Evolutionary conservation across 92 coral and sea anemone species (phyloP), one percentile per base, ranked within the genome.

Genomic region (Scolanthus callimorphus): DNA sequence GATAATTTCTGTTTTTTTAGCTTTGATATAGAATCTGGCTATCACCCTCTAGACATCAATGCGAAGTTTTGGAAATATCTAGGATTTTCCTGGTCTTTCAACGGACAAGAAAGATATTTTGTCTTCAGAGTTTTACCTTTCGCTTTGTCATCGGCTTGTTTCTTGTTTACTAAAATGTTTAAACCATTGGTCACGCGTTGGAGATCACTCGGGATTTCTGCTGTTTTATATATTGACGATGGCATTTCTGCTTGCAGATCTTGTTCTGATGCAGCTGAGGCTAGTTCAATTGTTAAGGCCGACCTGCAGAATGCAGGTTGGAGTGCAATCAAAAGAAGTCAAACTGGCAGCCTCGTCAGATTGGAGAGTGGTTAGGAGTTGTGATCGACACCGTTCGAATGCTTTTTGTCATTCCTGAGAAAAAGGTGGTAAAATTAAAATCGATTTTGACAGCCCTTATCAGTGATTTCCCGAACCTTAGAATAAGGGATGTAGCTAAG

Each of bases 81-180:
- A n/a, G n/a, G n/a, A n/a, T n/a, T n/a, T n/a, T n/a, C n/a, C n/a
- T n/a, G n/a, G n/a, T n/a, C n/a, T n/a, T n/a, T n/a, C n/a, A n/a
- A n/a, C n/a, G n/a, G n/a, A n/a, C n/a, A n/a, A n/a, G n/a, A n/a
- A n/a, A n/a, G n/a, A n/a, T n/a, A n/a, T n/a, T n/a, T n/a, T n/a
- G n/a, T n/a, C n/a, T n/a, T n/a, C n/a, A n/a, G n/a, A n/a, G n/a
- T n/a, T n/a, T n/a, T n/a, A n/a, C n/a, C n/a, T n/a, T 79, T 81
- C 57, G 88, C 77, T 12, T 48, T 81, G 59, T 81, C 75, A 11
- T 76, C 83, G 11, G 83, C 88, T 3, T 76, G 83, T 46, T 76
- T 51, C 51, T 48, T 76, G 21, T 81, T 81, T 57, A 69, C 69
- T 20, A 75, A 64, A 47, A 57, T 82, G 79, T 70, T 76, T 24